phyloP scores from a whole-genome alignment of 2,888 invertebrate species.

The Plagodis pulveraria region DNA sequence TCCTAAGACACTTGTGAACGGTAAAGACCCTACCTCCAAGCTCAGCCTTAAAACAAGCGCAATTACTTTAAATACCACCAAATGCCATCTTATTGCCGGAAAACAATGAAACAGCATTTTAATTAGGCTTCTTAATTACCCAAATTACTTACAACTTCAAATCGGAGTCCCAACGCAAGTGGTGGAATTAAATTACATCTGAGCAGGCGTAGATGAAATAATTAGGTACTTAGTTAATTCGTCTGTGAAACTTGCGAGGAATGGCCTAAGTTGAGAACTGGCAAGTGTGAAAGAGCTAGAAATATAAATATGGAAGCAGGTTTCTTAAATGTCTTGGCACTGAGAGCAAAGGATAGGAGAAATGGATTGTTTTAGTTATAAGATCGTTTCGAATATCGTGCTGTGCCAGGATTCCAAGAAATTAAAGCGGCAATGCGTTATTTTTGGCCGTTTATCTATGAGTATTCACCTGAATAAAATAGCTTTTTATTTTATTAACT shows the following conservation, averaged over 20 bases:
- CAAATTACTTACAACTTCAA: conserved; percentile 17
- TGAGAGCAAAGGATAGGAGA: not conserved
- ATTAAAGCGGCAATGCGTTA: too few relatives aligned
- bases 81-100: conserved; percentile 1
- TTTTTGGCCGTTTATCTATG: too few relatives aligned
- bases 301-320: not conserved
- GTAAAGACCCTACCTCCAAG: too few relatives aligned
- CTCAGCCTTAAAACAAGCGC: too few relatives aligned
- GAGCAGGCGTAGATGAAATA: conserved; percentile 45
- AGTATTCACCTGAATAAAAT: too few relatives aligned
- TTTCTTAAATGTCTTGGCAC: not conserved
- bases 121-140: conserved; percentile 21
- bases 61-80: too few relatives aligned
- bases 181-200: conserved; percentile 22
- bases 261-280: conserved; percentile 46
- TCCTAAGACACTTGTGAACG: too few relatives aligned
- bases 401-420: too few relatives aligned
- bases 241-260: conserved; percentile 40
- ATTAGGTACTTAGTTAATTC: conserved; percentile 54
- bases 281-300: conserved; percentile 1
- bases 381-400: not conserved
- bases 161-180: conserved; percentile 8
- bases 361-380: not conserved
- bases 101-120: conserved; percentile 18
- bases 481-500: too few relatives aligned